Percentiles rank a stretch among this genome's conserved stretches.
Evolutionary conservation across 2,888 invertebrate genomes (phyloP).

Genomic region (Tridacna crocea): DNA sequence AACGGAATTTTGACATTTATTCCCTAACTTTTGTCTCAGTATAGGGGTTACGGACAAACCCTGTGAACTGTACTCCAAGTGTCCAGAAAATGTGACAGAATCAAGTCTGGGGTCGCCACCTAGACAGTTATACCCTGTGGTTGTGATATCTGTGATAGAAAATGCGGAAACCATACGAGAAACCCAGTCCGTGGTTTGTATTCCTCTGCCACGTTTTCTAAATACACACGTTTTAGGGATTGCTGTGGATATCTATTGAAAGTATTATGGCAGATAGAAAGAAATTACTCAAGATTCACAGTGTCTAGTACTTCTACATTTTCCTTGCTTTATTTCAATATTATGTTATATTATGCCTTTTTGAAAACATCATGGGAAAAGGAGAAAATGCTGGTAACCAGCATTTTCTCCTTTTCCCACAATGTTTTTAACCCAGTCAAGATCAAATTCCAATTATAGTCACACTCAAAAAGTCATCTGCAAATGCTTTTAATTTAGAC

Average conservation of each 20-base stretch:
- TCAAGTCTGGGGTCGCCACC: constrained; percentile 67
- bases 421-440: too few species aligned
- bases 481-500: too few species aligned
- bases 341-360: not conserved
- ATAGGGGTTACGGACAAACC: constrained; percentile 9
- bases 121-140: constrained; percentile 70
- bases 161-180: not conserved
- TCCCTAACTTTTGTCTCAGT: constrained; percentile 3
- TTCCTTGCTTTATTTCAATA: too few species aligned
- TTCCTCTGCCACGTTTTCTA: too few species aligned
- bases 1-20: not conserved
- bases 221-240: not conserved
- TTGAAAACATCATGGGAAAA: too few species aligned
- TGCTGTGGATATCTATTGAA: not conserved
- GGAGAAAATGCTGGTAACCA: not conserved
- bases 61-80: constrained; percentile 30
- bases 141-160: constrained; percentile 62
- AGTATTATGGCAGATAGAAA: not conserved
- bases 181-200: not conserved
- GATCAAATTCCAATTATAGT: too few species aligned
- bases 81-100: constrained; percentile 55
- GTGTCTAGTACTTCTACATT: not conserved
- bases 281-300: not conserved
- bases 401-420: too few species aligned
- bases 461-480: too few species aligned